Evolutionary conservation across 2,888 invertebrate species (phyloP).

Genomic region (Ophion ventricosus): DNA sequence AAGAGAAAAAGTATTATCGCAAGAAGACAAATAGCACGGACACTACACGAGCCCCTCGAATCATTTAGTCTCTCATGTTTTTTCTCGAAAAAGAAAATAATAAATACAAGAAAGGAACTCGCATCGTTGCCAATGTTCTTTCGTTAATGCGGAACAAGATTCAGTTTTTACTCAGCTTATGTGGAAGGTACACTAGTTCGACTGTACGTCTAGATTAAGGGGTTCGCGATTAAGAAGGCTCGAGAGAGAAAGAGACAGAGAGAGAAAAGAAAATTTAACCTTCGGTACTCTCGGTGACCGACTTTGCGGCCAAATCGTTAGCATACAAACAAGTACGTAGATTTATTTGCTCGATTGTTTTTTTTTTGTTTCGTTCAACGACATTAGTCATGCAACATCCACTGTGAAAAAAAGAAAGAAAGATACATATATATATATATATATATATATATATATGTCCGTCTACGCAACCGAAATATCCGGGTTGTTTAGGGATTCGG

Average conservation of each 20-base stretch:
- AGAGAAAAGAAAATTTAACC: conserved; percentile 31
- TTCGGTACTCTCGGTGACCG: conserved; percentile 1
- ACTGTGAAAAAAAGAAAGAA: conserved; percentile 68
- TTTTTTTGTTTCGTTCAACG: conserved; percentile 43
- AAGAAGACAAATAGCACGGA: conserved; percentile 23
- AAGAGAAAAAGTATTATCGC: conserved; percentile 1
- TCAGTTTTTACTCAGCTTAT: neutral
- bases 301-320: conserved; percentile 26
- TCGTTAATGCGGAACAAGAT: conserved; percentile 20
- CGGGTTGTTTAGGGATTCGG: conserved; percentile 11
- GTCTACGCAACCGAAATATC: conserved; percentile 48
- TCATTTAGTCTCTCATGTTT: conserved; percentile 36
- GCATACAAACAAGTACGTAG: conserved; percentile 81
- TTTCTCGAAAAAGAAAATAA: neutral
- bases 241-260: neutral
- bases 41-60: conserved; percentile 59
- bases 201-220: neutral
- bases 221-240: neutral
- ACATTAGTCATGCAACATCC: conserved; percentile 79
- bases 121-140: conserved; percentile 26
- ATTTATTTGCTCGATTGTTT: conserved; percentile 58
- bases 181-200: neutral
- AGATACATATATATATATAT: conserved; percentile 20
- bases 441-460: neutral
- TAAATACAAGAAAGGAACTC: neutral